These are phyloP conservation scores for Aulostomus chinensis DNA, from an alignment of 2,797 vertebrate species.

Conservation along the genomic window DNA sequence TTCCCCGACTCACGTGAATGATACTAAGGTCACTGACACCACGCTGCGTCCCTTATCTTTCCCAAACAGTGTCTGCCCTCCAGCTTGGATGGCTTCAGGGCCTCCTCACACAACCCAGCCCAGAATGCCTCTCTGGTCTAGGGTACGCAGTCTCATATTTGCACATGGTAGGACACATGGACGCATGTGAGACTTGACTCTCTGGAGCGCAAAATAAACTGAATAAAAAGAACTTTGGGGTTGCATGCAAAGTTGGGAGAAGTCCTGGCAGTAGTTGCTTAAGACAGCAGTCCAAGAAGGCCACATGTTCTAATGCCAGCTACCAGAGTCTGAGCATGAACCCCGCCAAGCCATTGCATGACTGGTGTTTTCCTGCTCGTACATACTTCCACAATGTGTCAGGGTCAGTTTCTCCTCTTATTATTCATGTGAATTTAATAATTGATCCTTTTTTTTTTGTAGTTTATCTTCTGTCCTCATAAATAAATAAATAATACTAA, in stretches of 20 bases:
- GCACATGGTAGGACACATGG: neutral
- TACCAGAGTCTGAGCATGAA: conserved; percentile 28
- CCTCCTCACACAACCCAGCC: neutral
- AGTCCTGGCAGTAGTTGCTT: conserved; percentile 5
- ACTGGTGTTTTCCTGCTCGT: conserved; percentile 11
- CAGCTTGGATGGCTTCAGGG: neutral
- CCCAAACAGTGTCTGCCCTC: conserved; percentile 15
- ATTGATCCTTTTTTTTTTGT: neutral
- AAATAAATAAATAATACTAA: too few species aligned
- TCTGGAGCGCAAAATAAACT: neutral
- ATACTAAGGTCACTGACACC: conserved; percentile 32
- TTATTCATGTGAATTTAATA: neutral
- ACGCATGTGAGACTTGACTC: conserved; percentile 9
- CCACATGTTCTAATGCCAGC: conserved; percentile 16
- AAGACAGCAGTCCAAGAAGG: conserved; percentile 14
- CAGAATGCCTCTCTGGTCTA: conserved; percentile 5
- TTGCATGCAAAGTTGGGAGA: conserved; percentile 8
- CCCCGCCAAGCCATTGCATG: conserved; percentile 28
- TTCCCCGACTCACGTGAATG: neutral
- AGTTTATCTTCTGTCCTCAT: too few species aligned
- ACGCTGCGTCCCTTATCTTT: conserved; percentile 23
- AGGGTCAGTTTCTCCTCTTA: conserved; percentile 11
- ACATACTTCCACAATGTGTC: conserved; percentile 15
- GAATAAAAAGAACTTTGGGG: conserved; percentile 6
- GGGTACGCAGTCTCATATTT: conserved; percentile 16